A percentile compares a stretch with the other conserved stretches of the same genome.
phyloP scores from a whole-genome alignment of 1,140 invertebrate species.

The Monomorium pharaonis region DNA sequence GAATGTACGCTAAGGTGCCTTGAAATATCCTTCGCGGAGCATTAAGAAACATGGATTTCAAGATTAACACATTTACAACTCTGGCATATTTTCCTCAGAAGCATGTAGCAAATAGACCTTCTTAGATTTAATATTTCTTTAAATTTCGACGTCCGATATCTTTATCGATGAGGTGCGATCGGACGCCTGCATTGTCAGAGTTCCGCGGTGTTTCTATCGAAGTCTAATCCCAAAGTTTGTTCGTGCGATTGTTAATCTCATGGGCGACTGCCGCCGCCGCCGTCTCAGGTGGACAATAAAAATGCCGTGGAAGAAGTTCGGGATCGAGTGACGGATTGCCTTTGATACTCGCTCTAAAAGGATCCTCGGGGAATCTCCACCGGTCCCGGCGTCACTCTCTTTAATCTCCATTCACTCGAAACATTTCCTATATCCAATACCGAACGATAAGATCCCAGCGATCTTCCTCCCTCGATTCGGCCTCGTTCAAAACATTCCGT shows the following conservation, averaged over 20 bases:
- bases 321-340: slow-evolving; percentile 63
- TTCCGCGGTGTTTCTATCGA: neutral
- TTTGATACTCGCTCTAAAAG: slow-evolving; percentile 43
- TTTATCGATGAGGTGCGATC: neutral
- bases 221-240: slow-evolving; percentile 14
- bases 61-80: neutral
- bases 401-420: slow-evolving; percentile 61
- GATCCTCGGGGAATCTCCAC: slow-evolving; percentile 11
- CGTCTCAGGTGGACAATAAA: slow-evolving; percentile 41
- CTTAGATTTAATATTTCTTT: neutral
- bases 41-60: neutral
- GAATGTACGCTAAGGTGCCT: neutral
- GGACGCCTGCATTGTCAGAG: neutral
- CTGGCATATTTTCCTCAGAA: neutral
- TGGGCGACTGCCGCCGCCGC: slow-evolving; percentile 11
- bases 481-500: slow-evolving; percentile 4
- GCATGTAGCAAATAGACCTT: neutral
- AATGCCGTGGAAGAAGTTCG: slow-evolving; percentile 38
- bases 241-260: slow-evolving; percentile 39
- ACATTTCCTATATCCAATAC: no score
- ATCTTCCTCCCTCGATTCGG: neutral
- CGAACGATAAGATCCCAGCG: no score
- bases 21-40: neutral
- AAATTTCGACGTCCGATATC: neutral
- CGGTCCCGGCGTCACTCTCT: slow-evolving; percentile 40